A percentile compares a stretch with the other conserved stretches of the same genome.
phyloP scores from a whole-genome alignment of 2,113 vertebrate genomes.

The Atherinomorus stipes region DNA sequence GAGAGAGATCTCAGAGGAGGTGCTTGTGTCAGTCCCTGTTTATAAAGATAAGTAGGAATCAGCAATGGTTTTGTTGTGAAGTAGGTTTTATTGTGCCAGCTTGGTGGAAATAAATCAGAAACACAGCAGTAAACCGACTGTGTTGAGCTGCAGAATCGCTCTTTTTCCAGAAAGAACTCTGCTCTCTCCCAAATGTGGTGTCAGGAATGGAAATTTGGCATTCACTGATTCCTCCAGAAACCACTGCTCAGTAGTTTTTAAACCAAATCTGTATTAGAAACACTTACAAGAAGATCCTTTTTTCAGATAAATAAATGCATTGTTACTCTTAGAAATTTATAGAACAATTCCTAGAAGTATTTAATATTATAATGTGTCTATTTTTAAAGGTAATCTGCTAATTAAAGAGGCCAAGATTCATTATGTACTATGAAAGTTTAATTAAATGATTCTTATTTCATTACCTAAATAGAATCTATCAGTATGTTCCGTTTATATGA shows the following conservation, averaged over 20 bases:
- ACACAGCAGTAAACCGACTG: not conserved
- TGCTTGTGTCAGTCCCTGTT: not conserved
- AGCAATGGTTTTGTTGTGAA: not conserved
- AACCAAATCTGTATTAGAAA: not conserved
- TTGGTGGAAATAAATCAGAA: not conserved
- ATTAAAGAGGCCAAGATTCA: not conserved
- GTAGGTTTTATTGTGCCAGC: not conserved
- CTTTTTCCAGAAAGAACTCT: no score
- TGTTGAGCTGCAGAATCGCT: no score
- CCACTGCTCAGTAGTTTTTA: not conserved
- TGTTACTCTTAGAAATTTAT: not conserved
- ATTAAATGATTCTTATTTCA: not conserved
- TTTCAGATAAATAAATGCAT: no score
- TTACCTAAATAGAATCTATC: not conserved
- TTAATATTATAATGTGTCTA: not conserved
- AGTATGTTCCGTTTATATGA: not conserved
- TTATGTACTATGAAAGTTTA: not conserved
- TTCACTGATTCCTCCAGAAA: not conserved
- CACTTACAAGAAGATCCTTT: not conserved
- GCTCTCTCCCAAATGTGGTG: not conserved
- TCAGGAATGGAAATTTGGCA: not conserved
- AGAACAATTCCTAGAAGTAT: not conserved
- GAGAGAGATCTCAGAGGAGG: not conserved
- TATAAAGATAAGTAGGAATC: not conserved
- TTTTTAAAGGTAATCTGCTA: not conserved